A percentile compares a stretch with the other conserved stretches of the same genome.
These are phyloP conservation scores for Cantharis rufa DNA, from an alignment of 2,888 invertebrate genomes.

Conservation along the genomic window DNA sequence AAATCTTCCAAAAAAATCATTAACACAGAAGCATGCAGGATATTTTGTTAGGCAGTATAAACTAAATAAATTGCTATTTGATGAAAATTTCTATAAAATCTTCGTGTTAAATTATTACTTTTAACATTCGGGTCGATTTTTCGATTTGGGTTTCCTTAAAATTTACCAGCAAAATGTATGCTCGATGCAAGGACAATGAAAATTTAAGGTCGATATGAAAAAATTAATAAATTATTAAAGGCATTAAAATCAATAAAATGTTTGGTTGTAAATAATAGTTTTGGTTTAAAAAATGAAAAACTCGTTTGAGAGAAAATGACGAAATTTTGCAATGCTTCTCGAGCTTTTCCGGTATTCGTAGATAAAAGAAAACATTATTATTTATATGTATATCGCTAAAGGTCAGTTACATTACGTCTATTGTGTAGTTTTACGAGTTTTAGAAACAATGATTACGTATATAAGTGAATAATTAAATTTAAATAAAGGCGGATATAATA, in stretches of 20 bases:
- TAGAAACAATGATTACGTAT: background rate
- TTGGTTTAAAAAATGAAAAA: background rate
- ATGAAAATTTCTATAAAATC: background rate
- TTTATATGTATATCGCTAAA: background rate
- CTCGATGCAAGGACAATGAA: background rate
- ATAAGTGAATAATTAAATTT: slow-evolving; percentile 1
- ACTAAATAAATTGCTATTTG: background rate
- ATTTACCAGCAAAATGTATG: background rate
- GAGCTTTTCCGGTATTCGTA: background rate
- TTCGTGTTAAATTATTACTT: background rate
- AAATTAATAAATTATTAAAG: background rate
- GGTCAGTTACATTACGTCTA: background rate
- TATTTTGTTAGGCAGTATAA: background rate
- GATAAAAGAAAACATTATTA: background rate
- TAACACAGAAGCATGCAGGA: background rate
- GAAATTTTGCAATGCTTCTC: background rate
- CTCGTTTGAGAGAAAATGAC: background rate
- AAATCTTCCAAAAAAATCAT: background rate
- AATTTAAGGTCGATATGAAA: background rate
- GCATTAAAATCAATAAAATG: background rate
- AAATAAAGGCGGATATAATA: slow-evolving; percentile 3
- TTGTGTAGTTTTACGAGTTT: background rate
- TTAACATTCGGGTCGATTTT: background rate
- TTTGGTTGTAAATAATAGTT: background rate
- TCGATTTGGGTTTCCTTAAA: background rate